Conservation (phyloP, 2,797 vertebrate genomes). For the Aphelocoma californica region DNA sequence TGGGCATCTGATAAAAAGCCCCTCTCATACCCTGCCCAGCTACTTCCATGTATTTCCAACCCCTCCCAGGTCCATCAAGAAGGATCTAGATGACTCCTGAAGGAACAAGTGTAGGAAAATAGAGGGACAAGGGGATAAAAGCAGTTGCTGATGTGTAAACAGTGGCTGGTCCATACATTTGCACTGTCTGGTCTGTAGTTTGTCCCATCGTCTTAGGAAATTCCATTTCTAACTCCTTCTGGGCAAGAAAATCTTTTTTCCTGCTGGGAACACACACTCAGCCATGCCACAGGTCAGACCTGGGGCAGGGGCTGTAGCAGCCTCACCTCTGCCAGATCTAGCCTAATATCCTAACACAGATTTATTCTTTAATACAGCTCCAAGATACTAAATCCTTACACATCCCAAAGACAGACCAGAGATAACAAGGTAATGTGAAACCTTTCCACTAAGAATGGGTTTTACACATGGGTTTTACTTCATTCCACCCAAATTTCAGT, state of each 20-base stretch:
- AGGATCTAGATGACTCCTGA: background rate
- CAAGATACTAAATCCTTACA: background rate
- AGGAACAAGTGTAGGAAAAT: background rate
- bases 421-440: background rate
- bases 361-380: background rate
- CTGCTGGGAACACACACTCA: background rate
- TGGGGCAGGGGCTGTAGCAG: background rate
- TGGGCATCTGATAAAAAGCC: background rate
- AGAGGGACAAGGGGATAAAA: background rate
- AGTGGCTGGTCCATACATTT: background rate
- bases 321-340: background rate
- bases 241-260: background rate
- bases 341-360: background rate
- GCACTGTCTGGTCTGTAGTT: background rate
- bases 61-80: background rate
- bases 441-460: background rate
- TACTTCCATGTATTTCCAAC: background rate
- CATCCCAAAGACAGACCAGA: background rate
- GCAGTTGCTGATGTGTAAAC: background rate
- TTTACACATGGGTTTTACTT: background rate
- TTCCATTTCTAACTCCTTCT: background rate
- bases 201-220: background rate
- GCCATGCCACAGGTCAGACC: background rate
- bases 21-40: background rate
- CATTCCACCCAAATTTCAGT: background rate